Base-by-base conservation (phyloP, 53 echinoderm and acorn worm genomes). In the Astropecten irregularis region DNA sequence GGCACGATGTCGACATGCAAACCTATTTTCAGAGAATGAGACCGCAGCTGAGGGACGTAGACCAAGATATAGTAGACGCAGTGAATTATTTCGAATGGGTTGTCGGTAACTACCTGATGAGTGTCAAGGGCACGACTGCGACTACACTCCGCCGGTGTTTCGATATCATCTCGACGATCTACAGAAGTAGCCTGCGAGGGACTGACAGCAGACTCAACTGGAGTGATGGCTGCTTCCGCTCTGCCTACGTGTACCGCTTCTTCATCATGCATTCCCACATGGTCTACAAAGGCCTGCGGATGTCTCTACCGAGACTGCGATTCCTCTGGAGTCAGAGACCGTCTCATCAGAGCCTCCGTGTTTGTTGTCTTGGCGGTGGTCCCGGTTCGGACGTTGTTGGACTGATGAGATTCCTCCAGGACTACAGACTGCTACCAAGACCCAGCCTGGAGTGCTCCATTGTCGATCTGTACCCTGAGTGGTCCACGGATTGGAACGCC, bases 331-430 rank as follows among this genome's bases (percentile, higher is more conserved):
- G n/a, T n/a, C n/a, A n/a, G n/a, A n/a, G n/a, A n/a, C n/a, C n/a
- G n/a, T n/a, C n/a, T n/a, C n/a, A n/a, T n/a, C n/a, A n/a, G n/a
- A n/a, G n/a, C n/a, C 20, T 73, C 9, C 39, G 30, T 36, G 56
- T 56, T 0, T 73, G 73, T 25, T 54, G 73, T 18, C 52, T 73
- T 37, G 73, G 73, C 23, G 73, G 73, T 55, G 73, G 73, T 3
- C 73, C 73, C 39, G 73, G 73, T 20, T 73, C 73, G 37, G 73
- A 73, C 13, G 35, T 37, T 9, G 21, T 73, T 15, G 73, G 73
- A 20, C 56, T 73, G 73, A 8, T 35, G 22, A 73, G 55, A 38
- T 73, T 73, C 33, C 73, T 73, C 23, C 54, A 16, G 25, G 73
- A 73, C 25, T 55, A 0, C 54, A 1, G 3, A 26, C 57, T 50